phyloP scores from a whole-genome alignment of 2,797 vertebrate genomes.

The Salmo trutta region DNA sequence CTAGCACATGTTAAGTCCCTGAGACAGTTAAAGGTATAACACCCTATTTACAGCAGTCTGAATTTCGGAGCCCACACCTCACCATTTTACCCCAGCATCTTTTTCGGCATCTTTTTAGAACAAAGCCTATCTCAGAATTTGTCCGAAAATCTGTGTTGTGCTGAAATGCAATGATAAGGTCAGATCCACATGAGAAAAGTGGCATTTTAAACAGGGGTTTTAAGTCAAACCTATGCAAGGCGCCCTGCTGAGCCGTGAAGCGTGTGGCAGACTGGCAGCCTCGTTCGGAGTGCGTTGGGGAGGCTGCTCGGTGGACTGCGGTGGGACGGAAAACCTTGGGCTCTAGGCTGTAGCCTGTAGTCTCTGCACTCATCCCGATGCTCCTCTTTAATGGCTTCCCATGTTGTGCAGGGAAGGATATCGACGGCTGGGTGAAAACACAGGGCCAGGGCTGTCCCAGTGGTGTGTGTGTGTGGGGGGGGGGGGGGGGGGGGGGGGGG shows the following conservation, averaged over 20 bases:
- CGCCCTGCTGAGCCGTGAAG: conserved; percentile 6
- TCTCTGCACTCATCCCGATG: conserved; percentile 20
- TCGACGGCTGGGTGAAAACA: not conserved
- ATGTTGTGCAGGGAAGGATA: conserved; percentile 16
- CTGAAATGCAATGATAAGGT: conserved; percentile 30
- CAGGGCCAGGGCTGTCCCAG: not conserved
- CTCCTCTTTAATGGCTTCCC: conserved; percentile 37
- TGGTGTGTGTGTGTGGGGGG: not conserved
- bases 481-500: not conserved
- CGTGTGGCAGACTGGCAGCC: conserved; percentile 11
- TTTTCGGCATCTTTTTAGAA: conserved; percentile 3
- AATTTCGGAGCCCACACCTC: conserved; percentile 9
- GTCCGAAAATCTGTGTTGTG: conserved; percentile 10
- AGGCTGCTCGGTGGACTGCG: conserved; percentile 39
- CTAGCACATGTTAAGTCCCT: not conserved
- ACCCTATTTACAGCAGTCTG: not conserved
- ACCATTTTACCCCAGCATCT: conserved; percentile 17
- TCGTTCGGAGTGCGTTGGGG: conserved; percentile 1
- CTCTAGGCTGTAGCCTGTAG: conserved; percentile 26
- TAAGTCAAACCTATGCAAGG: conserved; percentile 42
- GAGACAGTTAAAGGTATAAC: conserved; percentile 2
- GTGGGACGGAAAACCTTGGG: conserved; percentile 40
- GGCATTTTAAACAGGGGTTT: conserved; percentile 34
- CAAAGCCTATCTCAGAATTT: not conserved
- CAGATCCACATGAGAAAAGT: conserved; percentile 36